These are phyloP conservation scores for Drosophila pseudotakahashii DNA, from an alignment of 2,888 invertebrate genomes.

Conservation along the genomic window DNA sequence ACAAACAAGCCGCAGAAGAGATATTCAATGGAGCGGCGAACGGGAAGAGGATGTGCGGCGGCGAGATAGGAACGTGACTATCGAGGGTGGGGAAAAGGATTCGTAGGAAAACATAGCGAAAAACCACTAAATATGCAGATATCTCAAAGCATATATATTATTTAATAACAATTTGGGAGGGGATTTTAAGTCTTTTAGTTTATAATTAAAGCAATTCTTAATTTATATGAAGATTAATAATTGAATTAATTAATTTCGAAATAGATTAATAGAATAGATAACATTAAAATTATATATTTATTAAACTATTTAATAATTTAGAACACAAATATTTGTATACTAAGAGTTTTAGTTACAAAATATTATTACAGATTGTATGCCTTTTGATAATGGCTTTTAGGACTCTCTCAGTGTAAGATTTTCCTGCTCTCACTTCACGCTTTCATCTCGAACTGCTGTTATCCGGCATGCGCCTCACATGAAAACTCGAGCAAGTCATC, in stretches of 20 bases:
- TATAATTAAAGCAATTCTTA: too few species aligned
- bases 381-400: not conserved
- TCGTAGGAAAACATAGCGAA: not conserved
- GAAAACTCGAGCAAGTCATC: conserved; percentile 66
- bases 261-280: too few species aligned
- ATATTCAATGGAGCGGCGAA: conserved; percentile 21
- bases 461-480: conserved; percentile 29
- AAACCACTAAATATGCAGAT: not conserved
- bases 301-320: too few species aligned
- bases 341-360: too few species aligned
- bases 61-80: conserved; percentile 13
- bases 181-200: too few species aligned
- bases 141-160: too few species aligned
- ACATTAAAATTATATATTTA: too few species aligned
- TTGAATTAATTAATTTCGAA: too few species aligned
- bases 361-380: too few species aligned
- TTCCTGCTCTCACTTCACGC: conserved; percentile 1
- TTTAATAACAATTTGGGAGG: too few species aligned
- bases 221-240: too few species aligned
- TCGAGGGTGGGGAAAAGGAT: not conserved
- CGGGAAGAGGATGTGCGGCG: not conserved
- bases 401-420: not conserved
- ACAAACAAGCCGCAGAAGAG: conserved; percentile 29
- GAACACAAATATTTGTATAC: too few species aligned
- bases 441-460: conserved; percentile 16